Conservation (phyloP, 2,888 invertebrate species). For the Hirtodrosophila trivittata region DNA sequence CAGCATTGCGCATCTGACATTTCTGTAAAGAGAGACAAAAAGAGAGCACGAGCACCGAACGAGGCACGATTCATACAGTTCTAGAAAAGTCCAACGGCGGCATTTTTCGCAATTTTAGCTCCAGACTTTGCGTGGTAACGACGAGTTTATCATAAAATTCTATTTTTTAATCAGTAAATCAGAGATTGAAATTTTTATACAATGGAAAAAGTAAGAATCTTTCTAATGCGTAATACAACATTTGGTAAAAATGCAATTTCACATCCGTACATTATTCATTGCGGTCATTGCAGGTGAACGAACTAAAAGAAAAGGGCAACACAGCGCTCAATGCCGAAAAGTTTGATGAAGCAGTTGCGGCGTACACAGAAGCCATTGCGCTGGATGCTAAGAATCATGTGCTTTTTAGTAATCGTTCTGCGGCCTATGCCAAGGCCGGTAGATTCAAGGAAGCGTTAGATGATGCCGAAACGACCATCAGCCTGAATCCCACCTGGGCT, state of each 20-base stretch:
- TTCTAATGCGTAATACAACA: background rate
- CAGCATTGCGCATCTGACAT: conserved; percentile 38
- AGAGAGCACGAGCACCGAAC: conserved; percentile 19
- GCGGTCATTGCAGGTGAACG: conserved; percentile 87
- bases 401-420: conserved; percentile 95
- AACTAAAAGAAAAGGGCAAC: conserved; percentile 94
- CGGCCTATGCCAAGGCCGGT: conserved; percentile 92
- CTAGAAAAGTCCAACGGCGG: conserved; percentile 70
- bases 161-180: conserved; percentile 15
- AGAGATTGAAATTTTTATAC: conserved; percentile 1
- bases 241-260: conserved; percentile 8
- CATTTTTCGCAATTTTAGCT: conserved; percentile 65
- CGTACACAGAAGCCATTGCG: conserved; percentile 92
- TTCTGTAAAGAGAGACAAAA: conserved; percentile 16
- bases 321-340: conserved; percentile 91
- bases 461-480: conserved; percentile 93
- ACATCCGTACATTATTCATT: conserved; percentile 3
- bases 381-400: conserved; percentile 93
- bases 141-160: conserved; percentile 21
- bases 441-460: conserved; percentile 90
- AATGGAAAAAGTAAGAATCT: conserved; percentile 42
- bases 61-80: conserved; percentile 56
- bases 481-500: conserved; percentile 92
- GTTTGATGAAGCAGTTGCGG: conserved; percentile 90
- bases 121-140: conserved; percentile 24